Percentiles rank a stretch among this genome's conserved stretches.
phyloP scores from a whole-genome alignment of 2,888 invertebrate species.

The Agrochola litura region DNA sequence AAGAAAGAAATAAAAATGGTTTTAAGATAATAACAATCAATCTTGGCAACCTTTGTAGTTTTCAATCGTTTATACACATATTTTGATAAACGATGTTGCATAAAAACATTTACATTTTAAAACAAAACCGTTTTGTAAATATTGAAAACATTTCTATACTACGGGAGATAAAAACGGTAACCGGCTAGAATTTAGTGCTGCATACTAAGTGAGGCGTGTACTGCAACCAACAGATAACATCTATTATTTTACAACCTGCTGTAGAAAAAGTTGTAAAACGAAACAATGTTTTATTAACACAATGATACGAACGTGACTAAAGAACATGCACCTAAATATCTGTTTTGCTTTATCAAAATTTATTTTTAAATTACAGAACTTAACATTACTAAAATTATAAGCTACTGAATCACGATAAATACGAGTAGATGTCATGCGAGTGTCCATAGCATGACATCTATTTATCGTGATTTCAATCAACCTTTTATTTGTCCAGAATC shows the following conservation, averaged over 20 bases:
- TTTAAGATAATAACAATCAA: not conserved
- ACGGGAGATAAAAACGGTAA: slow-evolving; percentile 45
- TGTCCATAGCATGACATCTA: too few relatives aligned
- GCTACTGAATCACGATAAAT: too few relatives aligned
- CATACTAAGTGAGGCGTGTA: slow-evolving; percentile 28
- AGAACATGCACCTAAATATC: not conserved
- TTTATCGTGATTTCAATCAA: too few relatives aligned
- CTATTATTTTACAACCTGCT: slow-evolving; percentile 28
- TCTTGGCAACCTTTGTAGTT: not conserved
- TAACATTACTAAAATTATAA: too few relatives aligned
- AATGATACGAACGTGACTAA: not conserved
- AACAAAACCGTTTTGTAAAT: slow-evolving; percentile 53
- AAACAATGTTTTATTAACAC: slow-evolving; percentile 7
- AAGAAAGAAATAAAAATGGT: too few relatives aligned
- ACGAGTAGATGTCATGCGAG: too few relatives aligned
- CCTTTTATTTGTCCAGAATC: too few relatives aligned
- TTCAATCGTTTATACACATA: slow-evolving; percentile 9
- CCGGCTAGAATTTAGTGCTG: slow-evolving; percentile 34
- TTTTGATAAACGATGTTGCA: slow-evolving; percentile 9
- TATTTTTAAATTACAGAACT: too few relatives aligned
- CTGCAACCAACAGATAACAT: slow-evolving; percentile 31
- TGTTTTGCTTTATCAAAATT: too few relatives aligned
- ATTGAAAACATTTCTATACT: slow-evolving; percentile 38
- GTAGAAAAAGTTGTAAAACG: slow-evolving; percentile 16
- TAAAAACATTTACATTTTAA: slow-evolving; percentile 43